phyloP scores from a whole-genome alignment of 2,113 vertebrate species.

The Climacteris rufus region DNA sequence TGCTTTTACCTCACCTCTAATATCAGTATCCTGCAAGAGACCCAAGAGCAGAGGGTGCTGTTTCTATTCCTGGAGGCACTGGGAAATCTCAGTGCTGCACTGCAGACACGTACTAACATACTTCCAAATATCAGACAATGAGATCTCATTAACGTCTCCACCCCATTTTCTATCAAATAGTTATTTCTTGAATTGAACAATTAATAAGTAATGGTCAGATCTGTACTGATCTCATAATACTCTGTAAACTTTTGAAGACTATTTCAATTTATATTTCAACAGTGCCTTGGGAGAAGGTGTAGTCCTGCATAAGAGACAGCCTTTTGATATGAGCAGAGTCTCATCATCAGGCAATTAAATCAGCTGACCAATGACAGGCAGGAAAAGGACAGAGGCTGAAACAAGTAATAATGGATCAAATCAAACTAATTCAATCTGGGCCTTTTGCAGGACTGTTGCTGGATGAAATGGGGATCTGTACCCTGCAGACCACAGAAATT shows the following conservation, averaged over 20 bases:
- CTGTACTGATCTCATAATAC: not conserved
- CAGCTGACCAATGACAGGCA: not conserved
- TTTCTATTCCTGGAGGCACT: not conserved
- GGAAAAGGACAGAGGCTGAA: not conserved
- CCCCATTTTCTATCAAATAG: conserved; percentile 1
- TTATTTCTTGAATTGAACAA: conserved; percentile 33
- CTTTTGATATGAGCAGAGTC: not conserved
- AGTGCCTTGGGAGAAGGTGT: not conserved
- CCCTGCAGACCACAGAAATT: not conserved
- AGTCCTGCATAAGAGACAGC: not conserved
- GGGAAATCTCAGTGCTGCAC: not conserved
- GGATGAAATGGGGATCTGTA: not conserved
- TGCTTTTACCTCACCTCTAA: not conserved
- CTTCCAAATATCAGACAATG: conserved; percentile 11
- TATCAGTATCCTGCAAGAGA: not conserved
- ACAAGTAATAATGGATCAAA: not conserved
- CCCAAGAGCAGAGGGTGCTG: not conserved
- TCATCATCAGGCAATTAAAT: conserved; percentile 11
- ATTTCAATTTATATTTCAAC: conserved; percentile 25
- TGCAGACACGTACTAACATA: not conserved
- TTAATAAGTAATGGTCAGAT: conserved; percentile 52
- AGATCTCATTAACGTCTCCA: not conserved
- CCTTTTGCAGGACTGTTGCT: not conserved
- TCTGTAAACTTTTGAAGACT: conserved; percentile 17
- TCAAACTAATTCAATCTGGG: not conserved